Evolutionary conservation across 1,140 invertebrate species (phyloP), one percentile per base, ranked within the genome.

Genomic region (Orius insidiosus): DNA sequence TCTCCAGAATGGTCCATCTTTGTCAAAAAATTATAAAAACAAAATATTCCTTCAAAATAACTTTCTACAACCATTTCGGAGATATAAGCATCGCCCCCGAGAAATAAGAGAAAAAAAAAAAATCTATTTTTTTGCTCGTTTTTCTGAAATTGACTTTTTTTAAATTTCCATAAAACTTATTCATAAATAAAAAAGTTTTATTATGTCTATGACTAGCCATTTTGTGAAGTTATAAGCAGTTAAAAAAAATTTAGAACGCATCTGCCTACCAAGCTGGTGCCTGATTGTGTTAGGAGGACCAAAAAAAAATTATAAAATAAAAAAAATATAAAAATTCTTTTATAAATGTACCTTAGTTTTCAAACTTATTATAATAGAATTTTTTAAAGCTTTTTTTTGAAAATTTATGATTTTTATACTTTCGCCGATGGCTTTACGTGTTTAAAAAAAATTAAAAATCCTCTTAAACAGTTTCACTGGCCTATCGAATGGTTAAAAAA

Each of bases 261-360:
- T 46, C 45, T 45, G 45, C 45, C 35, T 46, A 46, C 13, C 32
- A 31, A 46, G 45, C 45, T 46, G 45, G 45, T 46, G 45, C 45
- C 45, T 46, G 45, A 46, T 36, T 46, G 45, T 46, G 19, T 46
- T 46, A 46, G 45, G 45, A 46, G 45, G 45, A 46, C 45, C 45
- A 46, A 46, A 46, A 46, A 18, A 45, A 45, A 11, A 46, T 19
- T 2, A 11, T 2, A 44, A 44, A 44, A 44, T 44, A 15, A 34
- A 32, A 34, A 33, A 33, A 44, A n/a, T n/a, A n/a, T n/a, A n/a
- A n/a, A n/a, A 44, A 44, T 11, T 46, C 34, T 46, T 46, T 46
- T 46, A 46, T 37, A 46, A 13, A 46, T 37, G 19, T 31, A 46
- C 32, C 18, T n/a, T 33, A 16, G 6, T 33, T 33, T 8, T 44